A percentile compares a stretch with the other conserved stretches of the same genome.
Evolutionary conservation across 2,888 invertebrate genomes (phyloP).

Genomic region (Epinotia ramella): DNA sequence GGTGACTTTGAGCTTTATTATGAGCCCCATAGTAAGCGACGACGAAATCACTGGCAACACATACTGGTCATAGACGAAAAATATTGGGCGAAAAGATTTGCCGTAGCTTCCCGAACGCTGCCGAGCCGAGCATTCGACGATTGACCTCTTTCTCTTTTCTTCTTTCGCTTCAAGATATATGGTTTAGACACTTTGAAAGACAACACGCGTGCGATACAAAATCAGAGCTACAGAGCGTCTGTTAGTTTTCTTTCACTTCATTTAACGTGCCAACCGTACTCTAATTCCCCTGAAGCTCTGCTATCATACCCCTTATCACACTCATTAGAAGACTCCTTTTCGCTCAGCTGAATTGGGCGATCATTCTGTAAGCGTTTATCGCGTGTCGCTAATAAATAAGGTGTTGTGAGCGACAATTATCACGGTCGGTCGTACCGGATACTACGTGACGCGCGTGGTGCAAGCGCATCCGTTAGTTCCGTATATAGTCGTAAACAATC

Average conservation of each 20-base stretch:
- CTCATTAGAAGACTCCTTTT: background rate
- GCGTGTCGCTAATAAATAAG: constrained; percentile 47
- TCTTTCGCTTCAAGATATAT: too few species aligned
- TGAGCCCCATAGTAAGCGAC: too few species aligned
- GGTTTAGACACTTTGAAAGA: too few species aligned
- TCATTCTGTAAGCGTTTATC: constrained; percentile 20
- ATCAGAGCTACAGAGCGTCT: background rate
- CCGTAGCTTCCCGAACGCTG: too few species aligned
- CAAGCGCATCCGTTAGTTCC: constrained; percentile 77
- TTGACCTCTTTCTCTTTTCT: too few species aligned
- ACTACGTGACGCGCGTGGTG: constrained; percentile 72
- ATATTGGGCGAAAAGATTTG: too few species aligned
- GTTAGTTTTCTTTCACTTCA: background rate
- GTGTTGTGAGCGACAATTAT: constrained; percentile 63
- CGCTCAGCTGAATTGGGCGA: background rate
- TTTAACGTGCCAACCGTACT: background rate
- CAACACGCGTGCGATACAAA: too few species aligned
- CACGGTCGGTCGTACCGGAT: constrained; percentile 70
- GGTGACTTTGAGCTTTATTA: too few species aligned
- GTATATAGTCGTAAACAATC: constrained; percentile 60
- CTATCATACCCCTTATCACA: background rate
- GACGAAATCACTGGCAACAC: too few species aligned
- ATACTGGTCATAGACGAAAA: too few species aligned
- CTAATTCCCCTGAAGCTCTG: background rate
- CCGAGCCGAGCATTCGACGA: too few species aligned